Conservation (phyloP, 2,888 invertebrate species). For the Clanis bilineata region DNA sequence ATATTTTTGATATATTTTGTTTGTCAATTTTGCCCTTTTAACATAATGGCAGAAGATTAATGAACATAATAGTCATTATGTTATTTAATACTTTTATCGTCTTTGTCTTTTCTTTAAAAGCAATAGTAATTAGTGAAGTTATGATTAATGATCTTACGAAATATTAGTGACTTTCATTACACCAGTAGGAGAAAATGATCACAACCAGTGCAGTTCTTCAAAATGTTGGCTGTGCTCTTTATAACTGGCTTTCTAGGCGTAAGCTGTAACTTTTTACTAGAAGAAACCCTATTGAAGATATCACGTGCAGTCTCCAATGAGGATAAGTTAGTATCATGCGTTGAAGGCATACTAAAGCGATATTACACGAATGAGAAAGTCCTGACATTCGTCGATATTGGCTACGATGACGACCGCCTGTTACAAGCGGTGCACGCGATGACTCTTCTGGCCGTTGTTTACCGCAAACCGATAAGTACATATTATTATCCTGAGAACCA, state of each 20-base stretch:
- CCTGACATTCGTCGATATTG: slow-evolving; percentile 28
- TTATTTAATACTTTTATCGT: not conserved
- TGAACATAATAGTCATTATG: not conserved
- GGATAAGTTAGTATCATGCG: slow-evolving; percentile 23
- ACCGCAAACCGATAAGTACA: slow-evolving; percentile 1
- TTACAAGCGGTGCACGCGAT: slow-evolving; percentile 29
- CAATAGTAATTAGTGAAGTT: not conserved
- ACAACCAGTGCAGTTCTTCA: slow-evolving; percentile 1
- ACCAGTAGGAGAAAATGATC: not conserved
- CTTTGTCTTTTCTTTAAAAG: not conserved
- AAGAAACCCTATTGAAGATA: not conserved
- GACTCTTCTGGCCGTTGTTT: slow-evolving; percentile 11
- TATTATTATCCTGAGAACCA: no score
- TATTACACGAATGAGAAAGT: slow-evolving; percentile 27
- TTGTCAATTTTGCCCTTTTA: no score
- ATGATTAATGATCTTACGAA: not conserved
- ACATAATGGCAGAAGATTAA: no score
- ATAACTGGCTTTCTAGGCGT: slow-evolving; percentile 1
- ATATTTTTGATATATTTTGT: no score
- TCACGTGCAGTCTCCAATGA: not conserved
- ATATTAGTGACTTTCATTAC: not conserved
- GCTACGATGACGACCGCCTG: slow-evolving; percentile 21
- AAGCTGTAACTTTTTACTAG: not conserved
- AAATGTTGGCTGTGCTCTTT: slow-evolving; percentile 27
- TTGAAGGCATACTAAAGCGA: slow-evolving; percentile 25